phyloP scores from a whole-genome alignment of 2,113 vertebrate genomes.

The Caracal caracal region DNA sequence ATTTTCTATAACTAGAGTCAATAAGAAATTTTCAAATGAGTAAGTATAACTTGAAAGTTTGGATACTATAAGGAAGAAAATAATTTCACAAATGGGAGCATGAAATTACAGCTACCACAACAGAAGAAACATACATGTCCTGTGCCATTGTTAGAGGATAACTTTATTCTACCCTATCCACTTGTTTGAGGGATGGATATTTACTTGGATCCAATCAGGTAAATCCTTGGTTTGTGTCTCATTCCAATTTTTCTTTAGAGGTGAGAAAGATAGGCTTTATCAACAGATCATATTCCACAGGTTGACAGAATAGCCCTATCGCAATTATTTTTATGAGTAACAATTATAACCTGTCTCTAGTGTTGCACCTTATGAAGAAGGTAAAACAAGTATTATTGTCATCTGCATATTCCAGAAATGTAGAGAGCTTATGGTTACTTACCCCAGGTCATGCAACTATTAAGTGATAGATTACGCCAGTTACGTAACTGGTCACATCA shows the following conservation, averaged over 20 bases:
- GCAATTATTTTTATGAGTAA: constrained; percentile 51
- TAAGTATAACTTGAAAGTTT: background rate
- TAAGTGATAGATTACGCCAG: constrained; percentile 20
- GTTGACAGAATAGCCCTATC: background rate
- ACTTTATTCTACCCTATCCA: background rate
- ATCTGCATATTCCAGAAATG: constrained; percentile 15
- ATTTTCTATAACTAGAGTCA: background rate
- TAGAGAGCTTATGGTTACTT: background rate
- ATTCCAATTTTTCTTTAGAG: background rate
- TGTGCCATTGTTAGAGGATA: background rate
- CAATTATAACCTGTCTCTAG: constrained; percentile 21
- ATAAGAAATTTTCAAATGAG: constrained; percentile 20
- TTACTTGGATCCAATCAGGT: background rate
- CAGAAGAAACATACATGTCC: background rate
- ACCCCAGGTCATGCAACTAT: constrained; percentile 3
- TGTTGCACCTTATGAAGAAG: constrained; percentile 10
- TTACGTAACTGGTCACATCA: constrained; percentile 49
- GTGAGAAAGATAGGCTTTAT: background rate
- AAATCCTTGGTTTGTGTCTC: background rate
- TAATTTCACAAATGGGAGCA: background rate
- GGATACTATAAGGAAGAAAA: background rate
- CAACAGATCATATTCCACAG: background rate
- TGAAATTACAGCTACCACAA: background rate
- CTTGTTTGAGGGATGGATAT: background rate
- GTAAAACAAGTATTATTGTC: constrained; percentile 29